Percentiles rank a stretch among this genome's conserved stretches.
These are phyloP conservation scores for Margaritifera margaritifera DNA, from an alignment of 2,888 invertebrate species.

Conservation along the genomic window DNA sequence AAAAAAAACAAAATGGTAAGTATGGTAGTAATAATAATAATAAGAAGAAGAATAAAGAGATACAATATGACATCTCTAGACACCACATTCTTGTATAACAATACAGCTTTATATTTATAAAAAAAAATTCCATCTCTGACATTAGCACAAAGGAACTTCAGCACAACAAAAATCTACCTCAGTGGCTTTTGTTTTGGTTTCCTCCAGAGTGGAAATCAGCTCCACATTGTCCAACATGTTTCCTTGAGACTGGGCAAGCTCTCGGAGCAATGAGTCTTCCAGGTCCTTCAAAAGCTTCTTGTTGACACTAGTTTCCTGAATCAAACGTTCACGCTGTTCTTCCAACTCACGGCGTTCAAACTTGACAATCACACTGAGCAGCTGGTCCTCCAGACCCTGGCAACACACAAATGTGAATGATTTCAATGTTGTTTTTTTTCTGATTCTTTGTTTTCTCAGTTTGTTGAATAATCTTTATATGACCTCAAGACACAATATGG, in stretches of 20 bases:
- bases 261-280: slow-evolving; percentile 88
- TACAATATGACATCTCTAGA: too few species aligned
- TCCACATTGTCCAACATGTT: slow-evolving; percentile 95
- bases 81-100: too few species aligned
- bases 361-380: slow-evolving; percentile 90
- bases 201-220: slow-evolving; percentile 87
- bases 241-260: slow-evolving; percentile 88
- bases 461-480: too few species aligned
- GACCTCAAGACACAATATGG: too few species aligned
- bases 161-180: slow-evolving; percentile 77
- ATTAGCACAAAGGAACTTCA: too few species aligned
- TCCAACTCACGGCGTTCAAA: slow-evolving; percentile 91
- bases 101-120: too few species aligned
- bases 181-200: slow-evolving; percentile 88
- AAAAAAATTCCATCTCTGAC: too few species aligned
- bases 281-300: slow-evolving; percentile 87
- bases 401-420: background rate
- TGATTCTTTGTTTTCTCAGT: too few species aligned
- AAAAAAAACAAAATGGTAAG: too few species aligned
- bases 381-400: slow-evolving; percentile 90
- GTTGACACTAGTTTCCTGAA: slow-evolving; percentile 87
- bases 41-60: too few species aligned
- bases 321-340: slow-evolving; percentile 87
- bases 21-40: too few species aligned
- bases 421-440: background rate